Conservation (phyloP, 2,888 invertebrate genomes). For the Pachycephus smyrnensis region DNA sequence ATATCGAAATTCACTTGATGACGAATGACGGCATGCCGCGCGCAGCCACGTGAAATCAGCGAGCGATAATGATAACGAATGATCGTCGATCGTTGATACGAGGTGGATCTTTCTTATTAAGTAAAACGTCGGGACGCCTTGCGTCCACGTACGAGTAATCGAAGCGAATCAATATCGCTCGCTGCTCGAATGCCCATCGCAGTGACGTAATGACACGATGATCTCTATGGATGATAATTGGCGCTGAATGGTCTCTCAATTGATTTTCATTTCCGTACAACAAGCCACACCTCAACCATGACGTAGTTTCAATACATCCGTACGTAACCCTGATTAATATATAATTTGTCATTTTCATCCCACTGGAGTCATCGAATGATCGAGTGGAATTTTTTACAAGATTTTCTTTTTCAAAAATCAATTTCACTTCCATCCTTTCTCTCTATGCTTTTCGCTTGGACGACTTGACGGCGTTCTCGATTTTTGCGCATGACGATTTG, state of each 20-base stretch:
- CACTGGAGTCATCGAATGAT: no score
- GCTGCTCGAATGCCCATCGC: no score
- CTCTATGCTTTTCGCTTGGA: not conserved
- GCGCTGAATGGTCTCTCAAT: not conserved
- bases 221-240: slow-evolving; percentile 5
- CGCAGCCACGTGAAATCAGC: not conserved
- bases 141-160: no score
- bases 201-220: slow-evolving; percentile 3
- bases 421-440: not conserved
- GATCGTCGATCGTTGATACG: not conserved
- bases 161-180: no score
- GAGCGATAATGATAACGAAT: not conserved
- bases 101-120: no score
- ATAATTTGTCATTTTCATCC: no score
- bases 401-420: not conserved
- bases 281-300: slow-evolving; percentile 3
- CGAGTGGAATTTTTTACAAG: not conserved
- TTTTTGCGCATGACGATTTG: not conserved
- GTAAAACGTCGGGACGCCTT: no score
- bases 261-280: slow-evolving; percentile 4
- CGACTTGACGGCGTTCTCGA: not conserved
- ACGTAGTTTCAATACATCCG: no score
- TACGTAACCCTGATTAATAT: no score
- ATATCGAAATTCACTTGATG: no score
- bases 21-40: no score